Conservation (phyloP, 2,113 vertebrate genomes). For the Phycodurus eques region DNA sequence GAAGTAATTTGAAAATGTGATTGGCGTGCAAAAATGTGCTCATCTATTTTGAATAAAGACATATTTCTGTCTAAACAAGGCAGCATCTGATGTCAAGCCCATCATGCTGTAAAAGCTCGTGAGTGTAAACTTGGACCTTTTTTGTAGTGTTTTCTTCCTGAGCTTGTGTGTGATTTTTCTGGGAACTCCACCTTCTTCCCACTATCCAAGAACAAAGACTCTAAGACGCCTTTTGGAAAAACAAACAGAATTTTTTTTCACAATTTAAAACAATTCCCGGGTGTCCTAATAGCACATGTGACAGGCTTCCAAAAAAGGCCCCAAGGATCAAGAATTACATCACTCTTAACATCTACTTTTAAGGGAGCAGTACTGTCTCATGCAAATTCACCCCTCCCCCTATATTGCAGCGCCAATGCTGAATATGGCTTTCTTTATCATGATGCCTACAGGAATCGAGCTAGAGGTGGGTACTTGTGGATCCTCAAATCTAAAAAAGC, state of each 20-base stretch:
- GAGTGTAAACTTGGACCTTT: background rate
- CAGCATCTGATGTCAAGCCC: background rate
- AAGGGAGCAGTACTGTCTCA: background rate
- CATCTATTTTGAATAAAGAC: background rate
- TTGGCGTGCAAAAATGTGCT: background rate
- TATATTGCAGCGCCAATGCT: background rate
- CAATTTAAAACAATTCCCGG: background rate
- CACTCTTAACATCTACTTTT: background rate
- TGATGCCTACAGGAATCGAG: background rate
- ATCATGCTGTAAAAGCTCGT: background rate
- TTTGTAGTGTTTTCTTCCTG: background rate
- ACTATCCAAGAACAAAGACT: background rate
- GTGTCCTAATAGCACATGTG: background rate
- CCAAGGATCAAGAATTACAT: background rate
- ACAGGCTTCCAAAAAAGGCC: background rate
- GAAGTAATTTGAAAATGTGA: conserved; percentile 18
- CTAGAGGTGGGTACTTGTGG: background rate
- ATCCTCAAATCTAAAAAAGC: background rate
- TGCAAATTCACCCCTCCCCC: background rate
- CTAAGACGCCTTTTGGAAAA: background rate
- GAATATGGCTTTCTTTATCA: background rate
- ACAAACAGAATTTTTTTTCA: background rate
- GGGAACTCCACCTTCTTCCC: no score
- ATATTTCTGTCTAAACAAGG: background rate
- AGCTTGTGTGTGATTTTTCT: background rate